Evolutionary conservation across 2,888 invertebrate genomes (phyloP), one percentile per base, ranked within the genome.

Genomic region (Homarus gammarus): DNA sequence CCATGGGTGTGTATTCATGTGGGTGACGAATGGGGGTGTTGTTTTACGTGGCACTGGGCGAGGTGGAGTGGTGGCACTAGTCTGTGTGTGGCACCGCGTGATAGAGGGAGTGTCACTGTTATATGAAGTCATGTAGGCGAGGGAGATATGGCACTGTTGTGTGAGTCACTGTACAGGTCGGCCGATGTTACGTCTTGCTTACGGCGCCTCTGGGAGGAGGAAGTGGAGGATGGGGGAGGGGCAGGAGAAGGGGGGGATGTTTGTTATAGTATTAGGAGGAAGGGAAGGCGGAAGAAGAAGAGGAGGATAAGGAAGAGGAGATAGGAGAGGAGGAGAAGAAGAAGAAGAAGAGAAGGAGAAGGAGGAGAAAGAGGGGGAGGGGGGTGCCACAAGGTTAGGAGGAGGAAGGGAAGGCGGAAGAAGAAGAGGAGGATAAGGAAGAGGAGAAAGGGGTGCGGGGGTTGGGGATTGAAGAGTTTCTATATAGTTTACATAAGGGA

Each of bases 61-160:
- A n/a, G n/a, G 73, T 73, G 73, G 38, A 33, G 38, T 70, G 18
- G 73, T 36, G 36, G 22, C 22, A n/a, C 73, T 40, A 36, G 73
- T 22, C 38, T 73, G 73, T 40, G 73, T 44, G 27, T 40, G 44
- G 77, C 77, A 77, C 44, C 77, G 44, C 22, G 49, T 38, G 77
- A 38, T 77, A 79, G 56, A 79, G 56, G 79, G 79, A 79, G 79
- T 79, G 79, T 36, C 79, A 79, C 56, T 51, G 56, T 27, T 79
- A 27, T 79, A 79, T 79, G 79, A 79, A 79, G 79, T 56, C 79
- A 56, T 79, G 79, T 79, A 51, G 56, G 51, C 31, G 79, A 31
- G 79, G 79, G 79, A 79, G 56, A 79, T 79, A 56, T 79, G 79
- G 79, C 79, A 79, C 31, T 79, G 56, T 56, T 77, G 77, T 77